phyloP scores from a whole-genome alignment of 2,113 vertebrate genomes.

The Gadus macrocephalus region DNA sequence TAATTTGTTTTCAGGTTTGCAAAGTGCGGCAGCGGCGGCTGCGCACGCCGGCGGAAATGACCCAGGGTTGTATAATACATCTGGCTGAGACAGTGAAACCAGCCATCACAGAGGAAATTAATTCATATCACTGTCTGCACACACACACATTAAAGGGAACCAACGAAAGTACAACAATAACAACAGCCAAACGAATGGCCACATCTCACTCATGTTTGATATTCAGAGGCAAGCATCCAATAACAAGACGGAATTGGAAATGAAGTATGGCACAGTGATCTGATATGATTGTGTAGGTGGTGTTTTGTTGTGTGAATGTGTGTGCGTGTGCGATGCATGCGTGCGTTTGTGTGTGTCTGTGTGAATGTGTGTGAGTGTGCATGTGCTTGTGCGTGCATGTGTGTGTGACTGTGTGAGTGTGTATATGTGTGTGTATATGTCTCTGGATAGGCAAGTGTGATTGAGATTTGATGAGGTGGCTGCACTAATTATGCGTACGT shows the following conservation, averaged over 20 bases:
- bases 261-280: slow-evolving; percentile 48
- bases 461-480: slow-evolving; percentile 65
- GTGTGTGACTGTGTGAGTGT: background rate
- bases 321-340: too few relatives aligned
- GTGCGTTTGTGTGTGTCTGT: slow-evolving; percentile 27
- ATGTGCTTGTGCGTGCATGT: background rate
- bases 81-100: slow-evolving; percentile 66
- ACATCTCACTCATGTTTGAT: slow-evolving; percentile 24
- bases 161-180: slow-evolving; percentile 69
- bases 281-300: slow-evolving; percentile 48
- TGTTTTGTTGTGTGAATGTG: slow-evolving; percentile 13
- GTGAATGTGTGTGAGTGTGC: background rate
- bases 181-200: slow-evolving; percentile 55
- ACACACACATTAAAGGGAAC: slow-evolving; percentile 43
- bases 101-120: slow-evolving; percentile 73
- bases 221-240: slow-evolving; percentile 62
- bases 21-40: slow-evolving; percentile 89
- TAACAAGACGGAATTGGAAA: slow-evolving; percentile 49
- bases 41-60: slow-evolving; percentile 81
- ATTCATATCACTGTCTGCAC: slow-evolving; percentile 49
- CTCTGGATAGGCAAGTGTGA: slow-evolving; percentile 44
- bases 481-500: slow-evolving; percentile 28
- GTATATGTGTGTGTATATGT: slow-evolving; percentile 19
- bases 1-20: slow-evolving; percentile 97
- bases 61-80: slow-evolving; percentile 75